phyloP scores from a whole-genome alignment of 2,113 vertebrate species.

The Megatriorchis doriae region DNA sequence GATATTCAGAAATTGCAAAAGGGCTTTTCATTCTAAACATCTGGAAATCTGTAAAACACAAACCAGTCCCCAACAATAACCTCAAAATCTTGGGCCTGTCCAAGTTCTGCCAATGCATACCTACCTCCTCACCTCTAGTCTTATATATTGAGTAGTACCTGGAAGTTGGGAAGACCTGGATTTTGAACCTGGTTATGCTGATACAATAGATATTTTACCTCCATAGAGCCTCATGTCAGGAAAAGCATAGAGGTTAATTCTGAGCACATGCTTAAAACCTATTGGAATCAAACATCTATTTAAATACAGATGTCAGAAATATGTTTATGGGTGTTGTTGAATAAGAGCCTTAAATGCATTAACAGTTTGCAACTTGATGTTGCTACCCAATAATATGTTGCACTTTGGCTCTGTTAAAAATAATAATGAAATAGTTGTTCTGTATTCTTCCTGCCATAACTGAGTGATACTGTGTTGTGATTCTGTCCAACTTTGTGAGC shows the following conservation, averaged over 20 bases:
- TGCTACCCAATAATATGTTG: not conserved
- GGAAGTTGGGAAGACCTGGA: not conserved
- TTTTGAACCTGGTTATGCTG: not conserved
- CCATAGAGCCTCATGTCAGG: not conserved
- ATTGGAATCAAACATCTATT: conserved; percentile 23
- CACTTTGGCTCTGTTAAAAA: conserved; percentile 16
- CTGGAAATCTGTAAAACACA: not conserved
- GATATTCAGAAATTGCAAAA: not conserved
- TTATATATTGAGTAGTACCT: not conserved
- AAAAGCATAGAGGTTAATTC: conserved; percentile 41
- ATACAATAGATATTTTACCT: not conserved
- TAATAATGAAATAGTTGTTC: not conserved
- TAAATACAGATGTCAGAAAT: conserved; percentile 24
- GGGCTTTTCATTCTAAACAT: not conserved
- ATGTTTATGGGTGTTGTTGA: conserved; percentile 47
- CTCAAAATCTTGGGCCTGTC: not conserved
- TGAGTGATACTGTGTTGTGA: not conserved
- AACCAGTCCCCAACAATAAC: not conserved
- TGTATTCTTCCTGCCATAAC: not conserved
- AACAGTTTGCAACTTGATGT: conserved; percentile 19
- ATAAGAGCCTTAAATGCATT: conserved; percentile 23
- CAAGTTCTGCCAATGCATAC: not conserved
- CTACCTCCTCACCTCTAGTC: not conserved
- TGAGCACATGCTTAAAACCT: conserved; percentile 39
- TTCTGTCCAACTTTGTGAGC: not conserved